These are phyloP conservation scores for Daubentonia madagascariensis DNA, from an alignment of 2,113 vertebrate genomes.

Conservation along the genomic window DNA sequence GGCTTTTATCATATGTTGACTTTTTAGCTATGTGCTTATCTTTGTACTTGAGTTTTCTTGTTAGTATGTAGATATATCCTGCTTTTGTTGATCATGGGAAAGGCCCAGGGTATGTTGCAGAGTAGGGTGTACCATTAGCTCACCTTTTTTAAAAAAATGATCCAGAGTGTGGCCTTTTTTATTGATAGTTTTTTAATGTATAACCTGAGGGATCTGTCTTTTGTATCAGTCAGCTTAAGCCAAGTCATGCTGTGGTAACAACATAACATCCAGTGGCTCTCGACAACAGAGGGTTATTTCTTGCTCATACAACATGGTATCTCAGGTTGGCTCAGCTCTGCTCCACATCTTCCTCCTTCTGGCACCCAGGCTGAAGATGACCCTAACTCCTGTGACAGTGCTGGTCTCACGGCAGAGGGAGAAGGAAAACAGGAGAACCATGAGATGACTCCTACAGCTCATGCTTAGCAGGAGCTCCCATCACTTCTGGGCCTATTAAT, in stretches of 20 bases:
- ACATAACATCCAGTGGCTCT: neutral
- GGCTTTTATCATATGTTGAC: neutral
- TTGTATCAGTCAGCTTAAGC: too few relatives aligned
- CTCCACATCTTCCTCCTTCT: neutral
- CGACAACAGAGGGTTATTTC: too few relatives aligned
- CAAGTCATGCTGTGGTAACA: neutral
- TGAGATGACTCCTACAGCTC: neutral
- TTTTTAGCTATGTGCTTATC: neutral
- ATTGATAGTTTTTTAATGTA: too few relatives aligned
- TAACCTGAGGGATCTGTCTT: too few relatives aligned
- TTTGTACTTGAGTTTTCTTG: neutral
- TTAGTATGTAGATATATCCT: neutral
- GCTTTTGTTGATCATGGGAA: neutral
- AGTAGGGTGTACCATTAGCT: too few relatives aligned
- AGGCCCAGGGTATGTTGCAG: neutral
- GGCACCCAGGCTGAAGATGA: neutral
- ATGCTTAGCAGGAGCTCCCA: too few relatives aligned
- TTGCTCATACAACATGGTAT: neutral
- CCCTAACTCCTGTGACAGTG: neutral
- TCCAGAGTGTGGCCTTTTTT: neutral
- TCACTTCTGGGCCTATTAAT: neutral
- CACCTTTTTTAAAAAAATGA: neutral
- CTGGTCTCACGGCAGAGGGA: neutral
- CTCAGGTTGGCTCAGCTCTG: neutral
- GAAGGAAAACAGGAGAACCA: neutral